Evolutionary conservation across 2,113 vertebrate species (phyloP).

Genomic region (Scartelaos histophorus): DNA sequence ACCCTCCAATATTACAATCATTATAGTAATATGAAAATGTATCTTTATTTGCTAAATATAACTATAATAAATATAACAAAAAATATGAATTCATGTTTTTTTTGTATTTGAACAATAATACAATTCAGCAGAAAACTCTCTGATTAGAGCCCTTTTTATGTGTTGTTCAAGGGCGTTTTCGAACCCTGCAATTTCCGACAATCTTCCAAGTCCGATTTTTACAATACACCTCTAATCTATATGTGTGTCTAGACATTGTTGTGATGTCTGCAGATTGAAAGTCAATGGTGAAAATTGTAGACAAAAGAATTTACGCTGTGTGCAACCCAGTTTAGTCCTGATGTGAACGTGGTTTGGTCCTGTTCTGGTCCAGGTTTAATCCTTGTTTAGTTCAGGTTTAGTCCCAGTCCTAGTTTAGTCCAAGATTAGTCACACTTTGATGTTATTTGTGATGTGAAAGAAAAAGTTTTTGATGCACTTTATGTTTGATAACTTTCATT

Average conservation of each 20-base stretch:
- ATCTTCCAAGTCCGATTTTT: neutral
- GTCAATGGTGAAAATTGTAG: neutral
- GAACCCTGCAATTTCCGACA: neutral
- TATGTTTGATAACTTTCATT: too few relatives aligned
- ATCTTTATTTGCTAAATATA: neutral
- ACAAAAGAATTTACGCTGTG: too few relatives aligned
- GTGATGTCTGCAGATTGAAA: neutral
- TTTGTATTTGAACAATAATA: neutral
- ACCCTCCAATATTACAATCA: neutral
- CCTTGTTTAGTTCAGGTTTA: too few relatives aligned
- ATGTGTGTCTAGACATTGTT: neutral
- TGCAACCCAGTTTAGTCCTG: too few relatives aligned
- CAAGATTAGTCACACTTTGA: too few relatives aligned
- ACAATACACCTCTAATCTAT: neutral
- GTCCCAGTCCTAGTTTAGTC: too few relatives aligned
- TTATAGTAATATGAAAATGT: neutral
- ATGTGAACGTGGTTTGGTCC: too few relatives aligned
- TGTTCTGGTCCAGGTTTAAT: too few relatives aligned
- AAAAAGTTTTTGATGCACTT: too few relatives aligned
- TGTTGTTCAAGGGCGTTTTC: constrained; percentile 1
- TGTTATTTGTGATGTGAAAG: too few relatives aligned
- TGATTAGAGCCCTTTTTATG: neutral
- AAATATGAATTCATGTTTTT: neutral
- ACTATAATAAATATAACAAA: neutral
- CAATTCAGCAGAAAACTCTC: neutral